Conservation (phyloP, 2,113 vertebrate genomes). For the Mesitornis unicolor region DNA sequence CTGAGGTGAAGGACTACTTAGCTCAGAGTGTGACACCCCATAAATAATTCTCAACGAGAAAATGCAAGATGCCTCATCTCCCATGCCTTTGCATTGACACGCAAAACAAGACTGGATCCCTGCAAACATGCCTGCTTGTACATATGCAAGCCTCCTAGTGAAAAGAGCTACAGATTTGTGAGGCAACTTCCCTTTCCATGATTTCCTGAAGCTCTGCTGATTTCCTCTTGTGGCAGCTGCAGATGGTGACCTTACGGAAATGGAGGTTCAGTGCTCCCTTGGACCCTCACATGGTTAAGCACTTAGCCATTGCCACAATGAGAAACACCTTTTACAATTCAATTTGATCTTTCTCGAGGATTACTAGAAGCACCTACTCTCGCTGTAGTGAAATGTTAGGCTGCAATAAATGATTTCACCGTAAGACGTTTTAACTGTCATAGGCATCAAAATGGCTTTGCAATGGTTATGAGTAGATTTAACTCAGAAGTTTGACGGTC, state of each 20-base stretch:
- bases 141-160: not conserved
- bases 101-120: not conserved
- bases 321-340: slow-evolving; percentile 31
- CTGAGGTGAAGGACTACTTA: not conserved
- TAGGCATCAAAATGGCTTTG: slow-evolving; percentile 64
- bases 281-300: not conserved
- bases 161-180: not conserved
- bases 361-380: slow-evolving; percentile 43
- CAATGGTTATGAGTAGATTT: slow-evolving; percentile 62
- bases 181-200: not conserved
- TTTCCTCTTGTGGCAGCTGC: not conserved
- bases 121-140: not conserved
- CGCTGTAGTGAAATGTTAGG: slow-evolving; percentile 13
- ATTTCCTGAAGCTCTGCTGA: not conserved
- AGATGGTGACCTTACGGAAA: not conserved
- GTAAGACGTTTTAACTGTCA: slow-evolving; percentile 64
- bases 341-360: slow-evolving; percentile 53
- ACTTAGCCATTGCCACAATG: not conserved
- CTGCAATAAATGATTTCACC: slow-evolving; percentile 54
- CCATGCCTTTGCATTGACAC: not conserved
- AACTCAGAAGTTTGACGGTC: slow-evolving; percentile 49
- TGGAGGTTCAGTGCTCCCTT: not conserved
- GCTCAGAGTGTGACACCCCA: not conserved
- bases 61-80: not conserved
- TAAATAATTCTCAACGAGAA: not conserved